Evolutionary conservation across 2,888 invertebrate genomes (phyloP), one percentile per base, ranked within the genome.

Genomic region (Rhorus exstirpatorius): DNA sequence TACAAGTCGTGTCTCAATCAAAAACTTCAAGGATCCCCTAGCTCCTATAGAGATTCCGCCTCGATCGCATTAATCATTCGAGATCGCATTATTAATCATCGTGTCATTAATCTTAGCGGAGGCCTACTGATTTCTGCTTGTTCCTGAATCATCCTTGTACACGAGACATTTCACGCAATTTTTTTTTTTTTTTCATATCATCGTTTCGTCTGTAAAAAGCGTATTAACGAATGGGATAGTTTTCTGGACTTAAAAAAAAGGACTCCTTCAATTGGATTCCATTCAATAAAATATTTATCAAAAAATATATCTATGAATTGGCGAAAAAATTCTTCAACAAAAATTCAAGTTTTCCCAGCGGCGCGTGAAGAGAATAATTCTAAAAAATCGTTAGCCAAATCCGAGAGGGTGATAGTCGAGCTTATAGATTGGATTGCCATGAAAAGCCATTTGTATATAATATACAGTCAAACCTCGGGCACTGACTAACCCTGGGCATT

Each of bases 11-110:
- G 65, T 76, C 75, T 76, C 58, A 76, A 80, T 80, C 75, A 55
- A 76, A 65, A 41, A 41, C 4, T 41, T 75, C 75, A 76, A 80
- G 63, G 70, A 76, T 80, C 31, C n/a, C 49, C 68, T n/a, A 55
- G 41, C 41, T 68, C 38, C 63, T 26, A 35, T 41, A 51, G 49
- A 51, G 19, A 65, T 75, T 51, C 26, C n/a, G 70, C 19, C n/a
- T 76, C 19, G 61, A 53, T 21, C 17, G 67, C 46, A 80, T 70
- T 44, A 63, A 80, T 80, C 80, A 75, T 44, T 44, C 44, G 19
- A 35, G 46, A 49, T 63, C 46, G 35, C 46, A n/a, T 75, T 70
- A 65, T 65, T 58, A 65, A 76, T 80, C 58, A 26, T 35, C 21
- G 24, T 8, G n/a, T 75, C 70, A 70, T 80, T 63, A 75, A 75